Evolutionary conservation across 2,113 vertebrate species (phyloP), one percentile per base, ranked within the genome.

Genomic region (Mus spicilegus): DNA sequence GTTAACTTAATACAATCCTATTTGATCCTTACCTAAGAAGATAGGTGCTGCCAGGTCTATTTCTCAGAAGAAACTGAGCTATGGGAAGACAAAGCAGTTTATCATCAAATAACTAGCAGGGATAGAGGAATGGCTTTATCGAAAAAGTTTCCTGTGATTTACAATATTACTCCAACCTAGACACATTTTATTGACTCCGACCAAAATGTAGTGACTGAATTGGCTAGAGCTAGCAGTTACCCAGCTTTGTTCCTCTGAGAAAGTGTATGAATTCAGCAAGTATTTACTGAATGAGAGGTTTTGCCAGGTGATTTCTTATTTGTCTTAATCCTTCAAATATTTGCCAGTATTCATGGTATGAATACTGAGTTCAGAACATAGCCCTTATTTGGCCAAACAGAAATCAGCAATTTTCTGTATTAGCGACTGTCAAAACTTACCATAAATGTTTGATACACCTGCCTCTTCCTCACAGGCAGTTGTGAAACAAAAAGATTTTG

Each of bases 1-100:
- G n/a, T 95, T 94, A 46, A 86, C 73, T 91, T 33, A 42, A 42
- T 42, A n/a, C 2, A 4, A 24, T 51, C 11, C 26, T 46, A 46
- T 84, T 70, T 88, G 36, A 19, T 42, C 20, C 5, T 86, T 20
- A 49, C 1, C 13, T 11, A 51, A 75, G 65, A 17, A n/a, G 8
- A 51, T 4, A 58, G 13, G 20, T 87, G 14, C 58, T 86, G 19
- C 2, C 54, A 26, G 39, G 22, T 92, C 33, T 63, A n/a, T 78
- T 96, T 96, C 80, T 90, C n/a, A 65, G 77, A 88, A 77, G 54
- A 92, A 87, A 87, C n/a, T 20, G 75, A 80, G 7, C 56, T 91
- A 14, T 56, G 36, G 46, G 56, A 56, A 93, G 13, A 46, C 86
- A 80, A 75, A 91, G 39, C 20, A 75, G 11, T 63, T 89, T 51